Conservation (phyloP, 1,140 invertebrate genomes). For the Nebria ingens region DNA sequence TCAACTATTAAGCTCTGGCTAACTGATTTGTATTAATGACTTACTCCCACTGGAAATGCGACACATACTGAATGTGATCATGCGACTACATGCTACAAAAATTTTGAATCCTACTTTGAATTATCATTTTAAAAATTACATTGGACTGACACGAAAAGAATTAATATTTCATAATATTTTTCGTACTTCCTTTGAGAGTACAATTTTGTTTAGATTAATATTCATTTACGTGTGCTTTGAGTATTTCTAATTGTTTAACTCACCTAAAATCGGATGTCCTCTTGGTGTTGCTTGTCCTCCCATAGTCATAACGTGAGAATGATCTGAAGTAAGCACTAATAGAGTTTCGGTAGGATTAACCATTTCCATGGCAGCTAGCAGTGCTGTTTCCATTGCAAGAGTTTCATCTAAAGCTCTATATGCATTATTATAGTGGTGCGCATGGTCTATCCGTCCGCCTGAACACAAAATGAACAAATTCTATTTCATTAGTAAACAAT, state of each 20-base stretch:
- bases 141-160: too few species aligned
- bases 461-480: too few species aligned
- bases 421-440: constrained; percentile 71
- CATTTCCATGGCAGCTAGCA: constrained; percentile 53
- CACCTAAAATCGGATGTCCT: constrained; percentile 52
- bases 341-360: constrained; percentile 63
- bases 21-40: constrained; percentile 8
- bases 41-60: neutral
- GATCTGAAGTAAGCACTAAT: constrained; percentile 70
- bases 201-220: too few species aligned
- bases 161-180: too few species aligned
- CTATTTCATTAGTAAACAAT: too few species aligned
- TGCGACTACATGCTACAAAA: too few species aligned
- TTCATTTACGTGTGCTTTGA: too few species aligned
- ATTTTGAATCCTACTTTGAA: too few species aligned
- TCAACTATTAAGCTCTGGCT: neutral
- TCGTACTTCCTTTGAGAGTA: too few species aligned
- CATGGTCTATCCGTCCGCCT: constrained; percentile 77
- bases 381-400: constrained; percentile 60
- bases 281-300: constrained; percentile 54
- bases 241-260: constrained; percentile 18
- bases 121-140: too few species aligned
- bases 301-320: constrained; percentile 70
- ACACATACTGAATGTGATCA: too few species aligned
- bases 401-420: constrained; percentile 69